Evolutionary conservation across 2,113 vertebrate genomes (phyloP).

Genomic region (Stictonetta naevosa): DNA sequence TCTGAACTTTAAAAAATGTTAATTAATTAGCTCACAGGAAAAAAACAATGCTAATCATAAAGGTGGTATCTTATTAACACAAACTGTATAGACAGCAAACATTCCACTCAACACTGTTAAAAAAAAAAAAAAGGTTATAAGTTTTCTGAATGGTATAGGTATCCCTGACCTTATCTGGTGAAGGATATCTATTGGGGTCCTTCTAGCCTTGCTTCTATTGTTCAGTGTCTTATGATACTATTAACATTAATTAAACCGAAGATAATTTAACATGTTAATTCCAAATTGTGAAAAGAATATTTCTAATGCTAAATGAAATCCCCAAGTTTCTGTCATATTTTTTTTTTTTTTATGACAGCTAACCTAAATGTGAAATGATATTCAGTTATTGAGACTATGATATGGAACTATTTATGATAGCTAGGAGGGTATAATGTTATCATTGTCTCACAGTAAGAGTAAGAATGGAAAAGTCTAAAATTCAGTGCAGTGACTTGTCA

Average conservation of each 20-base stretch:
- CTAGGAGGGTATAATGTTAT: background rate
- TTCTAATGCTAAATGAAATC: background rate
- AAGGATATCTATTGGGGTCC: background rate
- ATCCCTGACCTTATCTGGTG: background rate
- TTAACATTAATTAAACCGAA: background rate
- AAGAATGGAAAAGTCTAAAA: background rate
- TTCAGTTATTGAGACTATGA: background rate
- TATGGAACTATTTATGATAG: background rate
- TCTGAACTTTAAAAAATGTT: conserved; percentile 42
- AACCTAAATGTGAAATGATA: background rate
- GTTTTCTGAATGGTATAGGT: background rate
- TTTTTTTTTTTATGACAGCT: background rate
- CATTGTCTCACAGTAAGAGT: background rate
- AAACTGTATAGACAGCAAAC: background rate
- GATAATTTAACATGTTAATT: background rate
- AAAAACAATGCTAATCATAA: background rate
- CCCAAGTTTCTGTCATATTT: background rate
- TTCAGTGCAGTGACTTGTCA: background rate
- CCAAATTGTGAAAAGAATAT: background rate
- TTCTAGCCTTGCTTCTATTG: background rate
- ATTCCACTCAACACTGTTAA: background rate
- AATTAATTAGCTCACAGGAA: conserved; percentile 34
- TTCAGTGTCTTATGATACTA: background rate
- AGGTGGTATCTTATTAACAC: background rate
- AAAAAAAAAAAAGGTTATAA: background rate